phyloP scores from a whole-genome alignment of 2,888 invertebrate genomes.

The Neelides folsomi region DNA sequence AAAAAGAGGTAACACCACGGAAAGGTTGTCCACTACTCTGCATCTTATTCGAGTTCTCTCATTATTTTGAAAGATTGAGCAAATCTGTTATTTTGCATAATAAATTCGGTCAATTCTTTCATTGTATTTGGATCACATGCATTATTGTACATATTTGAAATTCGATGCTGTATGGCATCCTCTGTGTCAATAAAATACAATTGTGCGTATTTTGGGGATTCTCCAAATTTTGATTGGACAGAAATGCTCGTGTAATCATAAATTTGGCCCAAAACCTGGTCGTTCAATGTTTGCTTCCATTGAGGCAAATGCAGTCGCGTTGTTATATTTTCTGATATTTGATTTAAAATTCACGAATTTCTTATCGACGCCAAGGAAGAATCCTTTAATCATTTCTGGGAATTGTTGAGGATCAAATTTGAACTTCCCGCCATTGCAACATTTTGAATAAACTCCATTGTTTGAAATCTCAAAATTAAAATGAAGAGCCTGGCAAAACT shows the following conservation, averaged over 20 bases:
- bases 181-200: conserved; percentile 22
- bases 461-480: conserved; percentile 7
- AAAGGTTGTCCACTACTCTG: conserved; percentile 3
- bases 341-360: conserved; percentile 6
- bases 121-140: conserved; percentile 11
- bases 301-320: conserved; percentile 24
- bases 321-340: conserved; percentile 18
- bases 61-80: conserved; percentile 19
- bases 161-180: conserved; percentile 10
- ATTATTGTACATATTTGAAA: conserved; percentile 3
- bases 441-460: conserved; percentile 8
- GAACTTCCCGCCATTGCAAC: conserved; percentile 19
- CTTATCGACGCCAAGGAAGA: conserved; percentile 4
- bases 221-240: conserved; percentile 8
- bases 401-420: background rate
- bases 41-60: conserved; percentile 15
- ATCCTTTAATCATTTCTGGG: conserved; percentile 1
- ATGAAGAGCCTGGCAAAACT: conserved; percentile 9
- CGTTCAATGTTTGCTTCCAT: conserved; percentile 15
- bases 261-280: conserved; percentile 26
- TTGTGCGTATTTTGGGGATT: conserved; percentile 12
- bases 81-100: conserved; percentile 10
- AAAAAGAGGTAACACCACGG: conserved; percentile 9
- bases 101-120: conserved; percentile 8
- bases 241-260: conserved; percentile 13